Evolutionary conservation across 1,140 invertebrate genomes (phyloP), one percentile per base, ranked within the genome.

Genomic region (Diachasma alloeum): DNA sequence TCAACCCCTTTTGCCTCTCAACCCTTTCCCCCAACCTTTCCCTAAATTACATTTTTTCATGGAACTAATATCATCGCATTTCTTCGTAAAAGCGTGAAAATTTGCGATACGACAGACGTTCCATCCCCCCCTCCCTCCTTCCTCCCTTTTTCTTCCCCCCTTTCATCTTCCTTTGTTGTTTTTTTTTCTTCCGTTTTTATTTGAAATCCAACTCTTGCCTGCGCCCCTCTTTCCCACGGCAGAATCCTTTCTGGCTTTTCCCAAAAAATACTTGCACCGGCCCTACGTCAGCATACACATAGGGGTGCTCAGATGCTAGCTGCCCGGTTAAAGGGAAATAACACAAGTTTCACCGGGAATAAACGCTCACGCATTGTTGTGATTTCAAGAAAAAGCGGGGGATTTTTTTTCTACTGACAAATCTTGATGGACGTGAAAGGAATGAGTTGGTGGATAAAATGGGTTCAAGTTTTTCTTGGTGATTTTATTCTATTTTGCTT

Each of bases 131-230:
- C 48, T 39, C 46, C 46, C 31, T 74, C 72, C 59, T 67, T 69
- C 76, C 59, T 42, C 22, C 46, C 63, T 48, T 66, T 77, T 42
- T 53, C 24, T 67, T 31, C 44, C 70, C 75, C 70, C 72, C 78
- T 74, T 75, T 77, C 77, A 53, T 74, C 80, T 19, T 79, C 15
- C 59, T 73, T 59, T 37, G 46, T 70, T 56, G 63, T 72, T 56
- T 79, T 80, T 77, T 80, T 80, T 79, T 76, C 74, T 80, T 72
- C 59, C 80, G 48, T 80, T 83, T 77, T 75, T 78, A 74, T 75
- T 56, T 75, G 81, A 82, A 83, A 86, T 83, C 74, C 83, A 86
- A 87, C 86, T 87, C 86, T 86, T 86, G 80, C 85, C 74, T 67
- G 46, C 42, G 56, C 68, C 83, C 82, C 78, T 81, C 72, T 83